A percentile compares a stretch with the other conserved stretches of the same genome.
phyloP scores from a whole-genome alignment of 2,113 vertebrate genomes.

The Anas platyrhynchos region DNA sequence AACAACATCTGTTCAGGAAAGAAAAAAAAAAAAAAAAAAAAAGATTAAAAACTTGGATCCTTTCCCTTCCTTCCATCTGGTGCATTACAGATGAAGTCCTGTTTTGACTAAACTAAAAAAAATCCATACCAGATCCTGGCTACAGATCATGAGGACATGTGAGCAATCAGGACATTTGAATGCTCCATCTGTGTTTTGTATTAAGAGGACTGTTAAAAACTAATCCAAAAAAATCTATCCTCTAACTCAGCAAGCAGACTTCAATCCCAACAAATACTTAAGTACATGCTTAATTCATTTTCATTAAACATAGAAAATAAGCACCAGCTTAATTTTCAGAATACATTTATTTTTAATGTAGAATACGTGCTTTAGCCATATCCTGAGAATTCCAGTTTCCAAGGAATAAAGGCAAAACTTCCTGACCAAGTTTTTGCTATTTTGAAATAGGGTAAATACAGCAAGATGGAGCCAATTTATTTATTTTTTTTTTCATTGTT shows the following conservation, averaged over 20 bases:
- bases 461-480: not conserved
- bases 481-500: no score
- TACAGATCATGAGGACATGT: slow-evolving; percentile 46
- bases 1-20: slow-evolving; percentile 48
- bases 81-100: slow-evolving; percentile 50
- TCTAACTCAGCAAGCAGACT: not conserved
- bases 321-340: not conserved
- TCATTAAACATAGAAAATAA: not conserved
- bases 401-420: not conserved
- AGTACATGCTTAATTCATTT: not conserved
- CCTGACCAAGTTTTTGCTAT: not conserved
- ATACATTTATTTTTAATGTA: not conserved
- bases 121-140: slow-evolving; percentile 41
- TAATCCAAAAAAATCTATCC: not conserved
- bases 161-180: slow-evolving; percentile 43
- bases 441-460: not conserved
- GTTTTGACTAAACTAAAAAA: slow-evolving; percentile 43
- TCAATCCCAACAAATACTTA: not conserved
- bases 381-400: not conserved
- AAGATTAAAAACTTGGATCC: slow-evolving; percentile 51
- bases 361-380: not conserved
- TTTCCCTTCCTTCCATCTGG: slow-evolving; percentile 58
- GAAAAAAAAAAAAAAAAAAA: not conserved
- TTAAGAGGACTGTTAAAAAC: slow-evolving; percentile 3
- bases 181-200: slow-evolving; percentile 44